Evolutionary conservation across 2,113 vertebrate genomes (phyloP).

Genomic region (Montifringilla adamsi): DNA sequence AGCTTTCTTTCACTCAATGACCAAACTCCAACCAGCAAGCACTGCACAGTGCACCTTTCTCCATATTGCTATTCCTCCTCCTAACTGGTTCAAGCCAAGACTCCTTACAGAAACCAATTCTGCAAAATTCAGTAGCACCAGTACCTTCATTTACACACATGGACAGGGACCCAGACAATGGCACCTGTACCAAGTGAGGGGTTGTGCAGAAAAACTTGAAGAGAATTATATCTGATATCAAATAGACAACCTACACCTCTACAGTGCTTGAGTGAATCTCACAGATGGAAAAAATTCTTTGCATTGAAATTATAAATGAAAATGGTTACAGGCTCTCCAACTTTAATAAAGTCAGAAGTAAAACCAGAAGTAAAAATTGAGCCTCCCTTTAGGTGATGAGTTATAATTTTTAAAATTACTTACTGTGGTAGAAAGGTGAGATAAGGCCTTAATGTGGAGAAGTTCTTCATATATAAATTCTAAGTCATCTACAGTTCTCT

Average conservation of each 20-base stretch:
- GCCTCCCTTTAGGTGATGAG: neutral
- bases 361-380: neutral
- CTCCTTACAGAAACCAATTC: neutral
- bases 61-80: neutral
- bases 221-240: neutral
- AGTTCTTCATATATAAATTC: conserved; percentile 98
- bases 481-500: conserved; percentile 91
- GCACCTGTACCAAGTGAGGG: neutral
- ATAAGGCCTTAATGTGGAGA: conserved; percentile 97
- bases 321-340: neutral
- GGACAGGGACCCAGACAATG: neutral
- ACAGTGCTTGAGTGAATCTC: neutral
- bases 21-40: neutral
- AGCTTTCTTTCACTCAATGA: neutral
- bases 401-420: conserved; percentile 47
- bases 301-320: neutral
- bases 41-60: neutral
- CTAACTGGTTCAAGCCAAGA: neutral
- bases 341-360: neutral
- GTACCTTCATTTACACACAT: neutral
- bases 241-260: neutral
- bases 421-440: conserved; percentile 96
- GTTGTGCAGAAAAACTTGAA: neutral
- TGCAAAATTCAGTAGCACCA: neutral
- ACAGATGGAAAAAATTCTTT: neutral